A percentile compares a stretch with the other conserved stretches of the same genome.
Evolutionary conservation across 2,797 vertebrate genomes (phyloP).

Genomic region (Thunnus albacares): DNA sequence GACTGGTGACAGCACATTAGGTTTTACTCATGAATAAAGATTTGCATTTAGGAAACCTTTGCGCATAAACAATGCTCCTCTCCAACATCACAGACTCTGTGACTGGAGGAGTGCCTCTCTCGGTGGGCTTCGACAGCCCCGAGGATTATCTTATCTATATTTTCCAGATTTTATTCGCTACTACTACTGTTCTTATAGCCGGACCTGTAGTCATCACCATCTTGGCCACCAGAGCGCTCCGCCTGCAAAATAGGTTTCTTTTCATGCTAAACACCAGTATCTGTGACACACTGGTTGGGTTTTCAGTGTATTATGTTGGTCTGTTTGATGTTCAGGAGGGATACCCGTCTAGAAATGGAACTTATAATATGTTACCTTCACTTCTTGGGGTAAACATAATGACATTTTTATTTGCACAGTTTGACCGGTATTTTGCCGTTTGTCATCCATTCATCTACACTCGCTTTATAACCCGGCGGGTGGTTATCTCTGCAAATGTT

Average conservation of each 20-base stretch:
- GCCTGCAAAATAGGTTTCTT: constrained; percentile 82
- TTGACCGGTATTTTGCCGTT: constrained; percentile 72
- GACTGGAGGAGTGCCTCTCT: constrained; percentile 47
- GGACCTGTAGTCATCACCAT: constrained; percentile 77
- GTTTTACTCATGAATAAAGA: too few species aligned
- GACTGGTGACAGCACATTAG: too few species aligned
- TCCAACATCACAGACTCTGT: too few species aligned
- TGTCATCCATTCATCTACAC: constrained; percentile 55
- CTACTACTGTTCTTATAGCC: constrained; percentile 65
- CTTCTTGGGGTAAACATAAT: constrained; percentile 68
- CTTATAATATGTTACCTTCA: constrained; percentile 38
- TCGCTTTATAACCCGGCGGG: not conserved
- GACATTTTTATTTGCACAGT: constrained; percentile 78
- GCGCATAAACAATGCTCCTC: not conserved
- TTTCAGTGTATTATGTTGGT: constrained; percentile 70
- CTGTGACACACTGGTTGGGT: constrained; percentile 67
- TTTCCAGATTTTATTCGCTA: constrained; percentile 81
- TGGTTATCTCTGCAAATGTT: constrained; percentile 1
- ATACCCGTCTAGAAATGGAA: constrained; percentile 69
- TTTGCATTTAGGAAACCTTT: too few species aligned
- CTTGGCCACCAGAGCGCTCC: constrained; percentile 67
- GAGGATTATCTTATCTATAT: constrained; percentile 79
- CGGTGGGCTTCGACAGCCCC: constrained; percentile 78
- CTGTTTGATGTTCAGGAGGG: constrained; percentile 77
- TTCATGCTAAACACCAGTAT: constrained; percentile 87